Conservation (phyloP, 2,797 vertebrate species). For the Novumbra hubbsi region DNA sequence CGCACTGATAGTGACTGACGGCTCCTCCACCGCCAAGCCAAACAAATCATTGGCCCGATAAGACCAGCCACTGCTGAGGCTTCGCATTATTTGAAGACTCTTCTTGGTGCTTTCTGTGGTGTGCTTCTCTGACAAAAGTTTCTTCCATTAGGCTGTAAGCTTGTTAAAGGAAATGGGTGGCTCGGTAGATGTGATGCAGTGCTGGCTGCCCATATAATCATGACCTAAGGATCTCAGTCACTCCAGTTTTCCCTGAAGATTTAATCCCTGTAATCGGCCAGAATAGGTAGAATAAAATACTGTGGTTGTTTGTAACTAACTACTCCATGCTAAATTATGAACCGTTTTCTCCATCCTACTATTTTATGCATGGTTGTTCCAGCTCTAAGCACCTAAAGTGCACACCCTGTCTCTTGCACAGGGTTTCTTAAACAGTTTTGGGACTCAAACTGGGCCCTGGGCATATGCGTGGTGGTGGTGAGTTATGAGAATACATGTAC, state of each 20-base stretch:
- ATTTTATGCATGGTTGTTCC: not conserved
- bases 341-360: constrained; percentile 8
- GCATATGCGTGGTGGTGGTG: too few relatives aligned
- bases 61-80: constrained; percentile 14
- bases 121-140: constrained; percentile 14
- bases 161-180: constrained; percentile 19
- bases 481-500: too few relatives aligned
- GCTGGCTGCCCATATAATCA: not conserved
- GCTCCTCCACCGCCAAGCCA: constrained; percentile 47
- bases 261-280: not conserved
- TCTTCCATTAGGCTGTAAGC: constrained; percentile 25
- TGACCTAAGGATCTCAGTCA: not conserved
- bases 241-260: constrained; percentile 8
- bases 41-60: constrained; percentile 58
- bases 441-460: constrained; percentile 13
- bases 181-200: constrained; percentile 12
- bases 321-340: not conserved
- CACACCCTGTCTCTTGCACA: not conserved
- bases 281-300: not conserved
- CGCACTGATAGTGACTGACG: constrained; percentile 14
- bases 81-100: constrained; percentile 27
- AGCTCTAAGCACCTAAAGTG: not conserved
- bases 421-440: constrained; percentile 27
- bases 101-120: constrained; percentile 30
- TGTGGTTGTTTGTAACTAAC: not conserved